Evolutionary conservation across 2,888 invertebrate species (phyloP).

Genomic region (Lasioglossum zephyrum): DNA sequence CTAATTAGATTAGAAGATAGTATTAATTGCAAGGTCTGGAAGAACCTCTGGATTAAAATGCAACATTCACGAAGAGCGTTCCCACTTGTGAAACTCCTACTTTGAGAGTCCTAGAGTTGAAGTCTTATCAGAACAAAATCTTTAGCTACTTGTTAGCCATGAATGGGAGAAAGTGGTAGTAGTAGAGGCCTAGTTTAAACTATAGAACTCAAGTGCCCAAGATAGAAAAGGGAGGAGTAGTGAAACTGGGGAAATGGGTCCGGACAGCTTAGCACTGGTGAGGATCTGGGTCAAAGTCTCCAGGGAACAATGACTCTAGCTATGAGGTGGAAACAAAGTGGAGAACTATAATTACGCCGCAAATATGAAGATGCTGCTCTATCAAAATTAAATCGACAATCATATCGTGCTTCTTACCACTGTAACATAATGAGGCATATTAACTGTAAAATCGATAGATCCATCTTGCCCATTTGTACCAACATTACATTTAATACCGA

Average conservation of each 20-base stretch:
- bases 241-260: conserved; percentile 6
- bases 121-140: conserved; percentile 4
- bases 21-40: neutral
- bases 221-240: neutral
- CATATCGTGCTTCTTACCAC: neutral
- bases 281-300: conserved; percentile 3
- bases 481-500: neutral
- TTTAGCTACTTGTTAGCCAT: neutral
- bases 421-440: neutral
- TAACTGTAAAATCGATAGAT: neutral
- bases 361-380: neutral
- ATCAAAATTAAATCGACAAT: neutral
- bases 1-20: neutral
- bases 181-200: conserved; percentile 7
- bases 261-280: neutral
- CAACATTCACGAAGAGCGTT: neutral
- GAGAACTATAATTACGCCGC: neutral
- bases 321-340: neutral
- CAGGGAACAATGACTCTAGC: neutral
- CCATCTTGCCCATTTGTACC: neutral
- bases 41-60: neutral
- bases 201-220: neutral
- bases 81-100: neutral
- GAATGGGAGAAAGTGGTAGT: neutral
- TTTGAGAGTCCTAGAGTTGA: neutral